Evolutionary conservation across 2,113 vertebrate genomes (phyloP).

Genomic region (Camelus dromedarius): DNA sequence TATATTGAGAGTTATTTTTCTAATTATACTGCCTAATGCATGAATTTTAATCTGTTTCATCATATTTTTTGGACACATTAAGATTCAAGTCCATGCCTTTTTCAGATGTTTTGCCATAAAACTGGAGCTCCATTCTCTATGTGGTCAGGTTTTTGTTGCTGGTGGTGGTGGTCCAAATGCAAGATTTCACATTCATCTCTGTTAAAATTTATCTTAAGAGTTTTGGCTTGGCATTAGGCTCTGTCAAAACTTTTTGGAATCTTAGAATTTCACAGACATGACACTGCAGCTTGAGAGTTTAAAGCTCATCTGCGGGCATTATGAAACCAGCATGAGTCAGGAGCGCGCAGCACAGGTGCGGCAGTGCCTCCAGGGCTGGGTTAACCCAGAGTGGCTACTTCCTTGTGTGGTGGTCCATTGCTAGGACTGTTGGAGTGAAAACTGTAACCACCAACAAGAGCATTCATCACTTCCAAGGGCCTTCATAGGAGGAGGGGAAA

Average conservation of each 20-base stretch:
- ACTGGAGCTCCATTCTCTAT: background rate
- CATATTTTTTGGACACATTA: background rate
- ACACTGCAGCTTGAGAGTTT: background rate
- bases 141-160: background rate
- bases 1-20: background rate
- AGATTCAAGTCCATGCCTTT: background rate
- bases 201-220: constrained; percentile 7
- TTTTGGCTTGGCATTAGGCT: background rate
- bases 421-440: background rate
- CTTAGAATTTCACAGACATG: background rate
- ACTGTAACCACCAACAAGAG: background rate
- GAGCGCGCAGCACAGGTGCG: background rate
- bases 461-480: background rate
- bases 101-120: background rate
- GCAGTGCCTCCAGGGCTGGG: background rate
- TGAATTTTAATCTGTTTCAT: background rate
- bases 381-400: background rate
- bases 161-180: background rate
- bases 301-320: background rate
- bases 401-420: too few species aligned
- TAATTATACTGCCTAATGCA: background rate
- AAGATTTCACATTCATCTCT: background rate
- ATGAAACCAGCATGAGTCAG: background rate
- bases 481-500: background rate
- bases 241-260: background rate